Evolutionary conservation across 2,888 invertebrate species (phyloP), one percentile per base, ranked within the genome.

Genomic region (Norana najaformis): DNA sequence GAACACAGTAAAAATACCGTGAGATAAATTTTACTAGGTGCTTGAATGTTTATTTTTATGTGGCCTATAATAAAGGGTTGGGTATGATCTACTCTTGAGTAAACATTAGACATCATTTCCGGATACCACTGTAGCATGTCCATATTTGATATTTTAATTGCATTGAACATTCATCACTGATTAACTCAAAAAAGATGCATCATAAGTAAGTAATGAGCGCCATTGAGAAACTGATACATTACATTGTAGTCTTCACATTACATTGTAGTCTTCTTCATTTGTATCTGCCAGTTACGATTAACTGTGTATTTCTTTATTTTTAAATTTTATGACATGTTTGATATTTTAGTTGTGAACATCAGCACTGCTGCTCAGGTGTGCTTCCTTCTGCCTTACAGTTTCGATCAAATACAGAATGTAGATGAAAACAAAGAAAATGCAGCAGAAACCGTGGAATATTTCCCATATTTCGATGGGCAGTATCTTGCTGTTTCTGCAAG

Each of bases 291-390:
- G 5, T 5, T 69, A n/a, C 11, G 13, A 8, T 53, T 30, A 47
- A 14, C 4, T 30, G 23, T 69, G 23, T 23, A n/a, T 69, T 69
- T n/a, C n/a, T n/a, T n/a, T 3, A 69, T 69, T 69, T 69, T n/a
- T 69, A 69, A n/a, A n/a, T 69, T n/a, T 53, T 11, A n/a, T 16
- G 23, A 47, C 47, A 11, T 23, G 30, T 69, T 83, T 88, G 89
- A 83, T 88, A 89, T 91, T 83, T 96, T 97, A 92, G 97, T 97
- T 82, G 95, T 97, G 91, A 98, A 97, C 94, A 96, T 98, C 94
- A 97, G 97, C 82, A 98, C 98, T 13, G 97, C 97, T 8, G 97
- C 97, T 39, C 98, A 98, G 95, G 95, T 98, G 89, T 94, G 97
- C 3, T 97, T 97, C 92, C 92, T 93, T 36, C 93, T 95, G 89